Conservation (phyloP, 2,797 vertebrate genomes). For the Argyrosomus regius region DNA sequence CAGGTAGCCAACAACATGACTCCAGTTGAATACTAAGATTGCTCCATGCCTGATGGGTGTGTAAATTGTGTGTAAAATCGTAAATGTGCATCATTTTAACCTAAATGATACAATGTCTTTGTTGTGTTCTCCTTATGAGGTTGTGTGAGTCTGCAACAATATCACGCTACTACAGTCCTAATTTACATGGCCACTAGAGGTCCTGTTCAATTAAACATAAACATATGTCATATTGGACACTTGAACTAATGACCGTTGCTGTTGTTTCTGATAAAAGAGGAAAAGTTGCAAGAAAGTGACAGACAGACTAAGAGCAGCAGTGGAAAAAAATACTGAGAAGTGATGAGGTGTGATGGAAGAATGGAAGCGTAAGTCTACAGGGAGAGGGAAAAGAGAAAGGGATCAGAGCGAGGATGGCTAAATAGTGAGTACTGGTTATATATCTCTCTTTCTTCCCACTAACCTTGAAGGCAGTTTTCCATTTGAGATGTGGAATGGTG, state of each 20-base stretch:
- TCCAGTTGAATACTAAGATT: background rate
- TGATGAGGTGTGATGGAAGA: constrained; percentile 9
- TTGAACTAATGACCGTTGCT: background rate
- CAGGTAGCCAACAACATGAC: background rate
- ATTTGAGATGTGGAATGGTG: constrained; percentile 49
- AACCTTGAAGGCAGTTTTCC: constrained; percentile 65
- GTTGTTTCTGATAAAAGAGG: background rate
- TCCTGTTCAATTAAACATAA: background rate
- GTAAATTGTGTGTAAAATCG: background rate
- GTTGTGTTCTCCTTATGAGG: background rate
- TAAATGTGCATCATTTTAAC: background rate
- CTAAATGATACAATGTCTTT: background rate
- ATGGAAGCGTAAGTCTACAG: constrained; percentile 14
- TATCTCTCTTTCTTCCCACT: constrained; percentile 28
- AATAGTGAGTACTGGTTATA: constrained; percentile 36
- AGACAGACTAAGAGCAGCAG: background rate
- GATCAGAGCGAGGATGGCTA: constrained; percentile 27
- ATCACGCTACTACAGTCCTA: background rate
- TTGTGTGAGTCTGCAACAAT: background rate
- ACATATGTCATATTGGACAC: background rate
- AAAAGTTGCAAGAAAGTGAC: background rate
- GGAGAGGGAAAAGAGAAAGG: constrained; percentile 21
- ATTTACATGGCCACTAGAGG: background rate
- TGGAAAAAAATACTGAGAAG: background rate
- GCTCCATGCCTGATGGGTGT: background rate